Percentiles rank a stretch among this genome's conserved stretches.
These are phyloP conservation scores for Lathamus discolor DNA, from an alignment of 2,113 vertebrate species.

Conservation along the genomic window DNA sequence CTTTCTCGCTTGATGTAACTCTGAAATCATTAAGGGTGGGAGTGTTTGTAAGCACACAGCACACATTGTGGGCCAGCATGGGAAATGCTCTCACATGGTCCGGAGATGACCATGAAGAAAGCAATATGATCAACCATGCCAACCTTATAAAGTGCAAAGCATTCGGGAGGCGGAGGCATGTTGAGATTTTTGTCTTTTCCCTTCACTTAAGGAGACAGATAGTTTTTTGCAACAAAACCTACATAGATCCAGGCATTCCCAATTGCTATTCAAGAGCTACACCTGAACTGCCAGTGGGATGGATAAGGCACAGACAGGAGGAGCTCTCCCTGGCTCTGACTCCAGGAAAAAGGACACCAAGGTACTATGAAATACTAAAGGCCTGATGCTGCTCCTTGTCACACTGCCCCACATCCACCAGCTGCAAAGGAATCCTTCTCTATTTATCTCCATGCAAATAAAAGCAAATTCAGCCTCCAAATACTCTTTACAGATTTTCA, in stretches of 20 bases:
- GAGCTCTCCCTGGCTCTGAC: neutral
- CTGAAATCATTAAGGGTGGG: neutral
- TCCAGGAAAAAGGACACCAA: neutral
- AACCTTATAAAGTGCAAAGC: neutral
- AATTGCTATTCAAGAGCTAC: neutral
- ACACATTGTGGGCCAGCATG: neutral
- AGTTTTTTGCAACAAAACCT: neutral
- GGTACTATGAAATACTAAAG: neutral
- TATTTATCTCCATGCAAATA: neutral
- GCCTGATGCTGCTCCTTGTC: neutral
- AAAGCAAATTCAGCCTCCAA: neutral
- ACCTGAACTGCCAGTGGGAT: neutral
- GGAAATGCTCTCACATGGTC: neutral
- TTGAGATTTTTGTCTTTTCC: neutral
- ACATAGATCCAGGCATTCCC: neutral
- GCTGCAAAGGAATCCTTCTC: neutral
- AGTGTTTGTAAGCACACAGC: neutral
- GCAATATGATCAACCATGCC: neutral
- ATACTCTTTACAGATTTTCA: neutral
- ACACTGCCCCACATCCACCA: neutral
- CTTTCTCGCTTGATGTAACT: neutral
- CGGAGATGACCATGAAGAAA: neutral
- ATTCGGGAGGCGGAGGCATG: rapidly evolving
- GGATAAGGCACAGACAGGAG: neutral
- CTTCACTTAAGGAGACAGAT: neutral